These are phyloP conservation scores for Spodoptera frugiperda DNA, from an alignment of 1,140 invertebrate genomes.

Conservation along the genomic window DNA sequence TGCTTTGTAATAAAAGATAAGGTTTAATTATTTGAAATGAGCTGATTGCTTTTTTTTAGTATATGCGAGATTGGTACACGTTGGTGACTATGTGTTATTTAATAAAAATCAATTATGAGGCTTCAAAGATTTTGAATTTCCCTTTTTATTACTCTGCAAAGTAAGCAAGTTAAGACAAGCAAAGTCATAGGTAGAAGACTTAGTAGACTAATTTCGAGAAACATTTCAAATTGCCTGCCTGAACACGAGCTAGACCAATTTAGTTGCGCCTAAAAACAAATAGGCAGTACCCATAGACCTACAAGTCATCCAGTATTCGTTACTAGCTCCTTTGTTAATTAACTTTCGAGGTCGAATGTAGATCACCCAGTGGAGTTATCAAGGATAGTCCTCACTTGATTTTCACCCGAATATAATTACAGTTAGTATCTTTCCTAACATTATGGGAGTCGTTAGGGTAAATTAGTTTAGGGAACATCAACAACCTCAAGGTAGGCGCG, in stretches of 20 bases:
- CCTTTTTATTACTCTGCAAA: too few species aligned
- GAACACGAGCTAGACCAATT: neutral
- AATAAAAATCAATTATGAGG: too few species aligned
- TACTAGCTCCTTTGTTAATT: conserved; percentile 36
- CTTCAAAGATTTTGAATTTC: too few species aligned
- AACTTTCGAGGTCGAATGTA: conserved; percentile 44
- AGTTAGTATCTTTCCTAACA: conserved; percentile 49
- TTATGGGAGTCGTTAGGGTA: conserved; percentile 56
- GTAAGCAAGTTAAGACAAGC: neutral
- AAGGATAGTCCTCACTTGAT: conserved; percentile 44
- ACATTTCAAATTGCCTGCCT: neutral
- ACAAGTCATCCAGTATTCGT: neutral
- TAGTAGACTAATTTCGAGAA: neutral
- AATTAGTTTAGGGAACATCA: conserved; percentile 56
- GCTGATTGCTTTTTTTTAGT: too few species aligned
- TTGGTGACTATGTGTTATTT: neutral
- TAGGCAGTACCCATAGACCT: neutral
- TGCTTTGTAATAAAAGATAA: too few species aligned
- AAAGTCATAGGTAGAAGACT: neutral
- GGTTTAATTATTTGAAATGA: too few species aligned
- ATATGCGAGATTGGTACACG: too few species aligned
- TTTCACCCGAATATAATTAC: conserved; percentile 50
- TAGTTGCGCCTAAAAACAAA: neutral
- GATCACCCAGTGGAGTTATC: conserved; percentile 42
- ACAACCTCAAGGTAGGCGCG: conserved; percentile 23